Conservation (phyloP, 2,888 invertebrate species). For the Anarsia innoxiella region DNA sequence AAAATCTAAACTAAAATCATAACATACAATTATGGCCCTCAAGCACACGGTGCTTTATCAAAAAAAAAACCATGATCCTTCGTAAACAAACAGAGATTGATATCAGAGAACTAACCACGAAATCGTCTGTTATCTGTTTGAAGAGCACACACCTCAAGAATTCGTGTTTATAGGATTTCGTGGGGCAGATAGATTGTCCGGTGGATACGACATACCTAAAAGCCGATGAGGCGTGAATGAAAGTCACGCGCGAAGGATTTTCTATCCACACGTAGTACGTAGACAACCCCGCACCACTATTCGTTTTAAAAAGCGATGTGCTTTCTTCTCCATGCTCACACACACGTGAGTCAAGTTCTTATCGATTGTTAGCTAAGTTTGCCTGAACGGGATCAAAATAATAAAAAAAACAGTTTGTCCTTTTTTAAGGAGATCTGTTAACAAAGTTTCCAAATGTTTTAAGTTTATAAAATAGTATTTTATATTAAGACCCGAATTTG, state of each 20-base stretch:
- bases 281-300: constrained; percentile 18
- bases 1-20: no score
- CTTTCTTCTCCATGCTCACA: constrained; percentile 5
- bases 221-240: constrained; percentile 59
- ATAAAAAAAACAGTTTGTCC: no score
- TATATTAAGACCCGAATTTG: no score
- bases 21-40: no score
- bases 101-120: constrained; percentile 14
- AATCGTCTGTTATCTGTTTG: constrained; percentile 22
- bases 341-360: constrained; percentile 7
- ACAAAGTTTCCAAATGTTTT: no score
- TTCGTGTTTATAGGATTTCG: constrained; percentile 40
- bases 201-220: constrained; percentile 56
- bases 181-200: constrained; percentile 45
- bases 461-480: no score
- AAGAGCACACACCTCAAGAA: constrained; percentile 28
- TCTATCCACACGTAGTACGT: constrained; percentile 48
- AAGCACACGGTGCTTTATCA: no score
- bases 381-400: constrained; percentile 6
- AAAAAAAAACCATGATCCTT: no score
- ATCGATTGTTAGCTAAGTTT: constrained; percentile 6
- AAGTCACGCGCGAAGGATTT: constrained; percentile 67
- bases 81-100: no score
- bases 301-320: constrained; percentile 18
- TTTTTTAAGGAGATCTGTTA: no score